Conservation (phyloP, 2,888 invertebrate species). For the Scaeva pyrastri region DNA sequence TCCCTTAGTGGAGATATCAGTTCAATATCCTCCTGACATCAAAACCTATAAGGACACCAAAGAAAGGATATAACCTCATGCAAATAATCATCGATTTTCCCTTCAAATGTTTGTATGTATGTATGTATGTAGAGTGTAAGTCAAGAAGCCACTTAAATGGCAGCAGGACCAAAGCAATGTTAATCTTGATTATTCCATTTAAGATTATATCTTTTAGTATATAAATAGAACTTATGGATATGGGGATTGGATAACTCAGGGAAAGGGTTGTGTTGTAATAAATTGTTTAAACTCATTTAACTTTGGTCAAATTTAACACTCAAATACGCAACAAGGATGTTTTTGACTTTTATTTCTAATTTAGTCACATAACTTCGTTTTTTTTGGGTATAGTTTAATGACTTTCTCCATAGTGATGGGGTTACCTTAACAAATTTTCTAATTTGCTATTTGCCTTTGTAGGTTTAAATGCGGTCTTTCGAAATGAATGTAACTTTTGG, state of each 20-base stretch:
- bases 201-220: neutral
- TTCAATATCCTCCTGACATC: neutral
- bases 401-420: constrained; percentile 14
- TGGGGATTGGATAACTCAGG: neutral
- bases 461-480: neutral
- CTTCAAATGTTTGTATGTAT: constrained; percentile 23
- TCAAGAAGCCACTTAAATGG: constrained; percentile 37
- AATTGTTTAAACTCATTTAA: constrained; percentile 61
- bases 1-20: neutral
- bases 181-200: constrained; percentile 41
- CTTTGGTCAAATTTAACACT: constrained; percentile 54
- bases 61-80: constrained; percentile 18
- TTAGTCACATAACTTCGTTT: neutral
- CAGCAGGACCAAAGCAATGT: neutral
- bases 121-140: neutral
- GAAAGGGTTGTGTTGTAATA: constrained; percentile 41
- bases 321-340: constrained; percentile 33
- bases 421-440: constrained; percentile 24
- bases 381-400: constrained; percentile 23
- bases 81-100: constrained; percentile 58
- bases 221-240: too few relatives aligned
- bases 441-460: constrained; percentile 6
- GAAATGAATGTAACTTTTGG: constrained; percentile 6
- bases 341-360: constrained; percentile 6
- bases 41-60: constrained; percentile 1